Conservation (phyloP, 2,113 vertebrate genomes). For the Cyanistes caeruleus region DNA sequence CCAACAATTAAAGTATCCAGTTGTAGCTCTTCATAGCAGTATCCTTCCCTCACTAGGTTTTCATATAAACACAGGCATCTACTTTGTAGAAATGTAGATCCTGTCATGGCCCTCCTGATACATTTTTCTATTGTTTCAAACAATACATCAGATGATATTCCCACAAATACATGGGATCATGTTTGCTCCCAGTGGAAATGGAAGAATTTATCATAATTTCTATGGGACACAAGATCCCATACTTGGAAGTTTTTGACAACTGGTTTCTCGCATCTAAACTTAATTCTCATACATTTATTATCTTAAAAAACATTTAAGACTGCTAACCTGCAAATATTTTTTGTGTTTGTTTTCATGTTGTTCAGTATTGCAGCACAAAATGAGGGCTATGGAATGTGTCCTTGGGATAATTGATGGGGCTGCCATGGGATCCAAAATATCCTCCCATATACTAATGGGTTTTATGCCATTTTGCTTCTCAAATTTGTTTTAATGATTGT, state of each 20-base stretch:
- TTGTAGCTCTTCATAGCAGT: neutral
- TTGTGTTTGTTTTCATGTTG: neutral
- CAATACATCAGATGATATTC: neutral
- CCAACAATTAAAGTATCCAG: neutral
- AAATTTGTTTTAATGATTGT: constrained; percentile 33
- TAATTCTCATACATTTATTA: neutral
- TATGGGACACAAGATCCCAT: fast-evolving
- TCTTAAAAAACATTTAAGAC: neutral
- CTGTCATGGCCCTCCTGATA: neutral
- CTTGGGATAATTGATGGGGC: constrained; percentile 5
- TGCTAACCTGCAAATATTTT: neutral
- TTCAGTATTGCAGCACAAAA: neutral
- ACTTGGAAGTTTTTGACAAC: neutral
- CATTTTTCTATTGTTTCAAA: neutral
- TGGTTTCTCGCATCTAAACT: neutral
- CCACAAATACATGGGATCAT: neutral
- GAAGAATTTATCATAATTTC: neutral
- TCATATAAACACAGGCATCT: neutral
- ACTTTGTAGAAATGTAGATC: neutral
- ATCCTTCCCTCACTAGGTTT: neutral
- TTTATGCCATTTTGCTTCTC: constrained; percentile 29
- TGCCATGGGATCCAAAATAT: neutral
- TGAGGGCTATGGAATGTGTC: neutral
- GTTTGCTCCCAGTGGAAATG: neutral
- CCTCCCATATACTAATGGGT: neutral